Base-by-base conservation (phyloP, 2,113 vertebrate genomes). In the Hipposideros armiger region DNA sequence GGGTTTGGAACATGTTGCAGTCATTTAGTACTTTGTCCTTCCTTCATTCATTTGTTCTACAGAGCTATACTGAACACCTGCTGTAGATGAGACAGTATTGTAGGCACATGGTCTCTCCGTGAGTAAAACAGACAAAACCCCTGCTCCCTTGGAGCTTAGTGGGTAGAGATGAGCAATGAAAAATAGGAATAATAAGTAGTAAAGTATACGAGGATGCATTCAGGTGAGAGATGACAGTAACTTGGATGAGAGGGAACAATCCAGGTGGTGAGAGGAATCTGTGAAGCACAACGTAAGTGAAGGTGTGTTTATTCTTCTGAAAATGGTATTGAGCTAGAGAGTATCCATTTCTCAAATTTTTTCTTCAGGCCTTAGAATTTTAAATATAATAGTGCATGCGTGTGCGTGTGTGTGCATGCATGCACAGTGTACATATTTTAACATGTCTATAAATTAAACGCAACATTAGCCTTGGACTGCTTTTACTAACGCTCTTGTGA, bases 331-430 rank as follows among this genome's bases (percentile, higher is more conserved):
- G 24, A 45, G 7, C 30, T 42, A 54, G n/a, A 70, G 7, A 11
- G 2, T 42, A 52, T 54, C 56, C 13, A 60, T 9, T 90, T 87
- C 42, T 73, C 45, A 89, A 73, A 52, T 14, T 26, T 90, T 69
- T 77, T 52, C 62, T 64, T 72, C 28, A 60, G 52, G 24, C 1
- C 60, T 81, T 95, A 78, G n/a, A 90, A 76, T 91, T 93, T 93
- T 89, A 80, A 92, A 66, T 85, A 52, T 45, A 64, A 83, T 64
- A 64, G 10, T 64, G 28, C 9, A 16, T 30, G 45, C 9, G 6
- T 50, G 24, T 73, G 17, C 36, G 17, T 67, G 15, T 66, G 64
- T 66, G 30, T 67, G 5, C 36, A 10, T 28, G 10, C 28, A 10
- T 62, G 7, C 58, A 60, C 6, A 60, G 40, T 28, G 30, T 54